Percentiles rank a stretch among this genome's conserved stretches.
These are phyloP conservation scores for Craterocephalus amniculus DNA, from an alignment of 2,797 vertebrate species.

Conservation along the genomic window DNA sequence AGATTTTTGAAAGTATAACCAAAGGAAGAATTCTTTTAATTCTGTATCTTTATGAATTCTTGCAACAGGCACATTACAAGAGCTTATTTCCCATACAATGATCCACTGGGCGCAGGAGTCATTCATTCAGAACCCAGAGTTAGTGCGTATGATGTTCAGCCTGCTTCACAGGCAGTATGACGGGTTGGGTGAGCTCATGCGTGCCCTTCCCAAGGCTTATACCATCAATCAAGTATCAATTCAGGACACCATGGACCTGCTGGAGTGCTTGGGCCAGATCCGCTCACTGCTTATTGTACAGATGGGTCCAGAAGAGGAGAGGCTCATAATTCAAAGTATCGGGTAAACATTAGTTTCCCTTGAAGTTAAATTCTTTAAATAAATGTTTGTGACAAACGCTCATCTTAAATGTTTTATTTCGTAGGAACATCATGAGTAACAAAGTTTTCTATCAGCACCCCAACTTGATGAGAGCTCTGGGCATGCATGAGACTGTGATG, in stretches of 20 bases:
- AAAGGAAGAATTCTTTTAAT: neutral
- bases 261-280: slow-evolving; percentile 95
- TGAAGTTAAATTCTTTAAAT: neutral
- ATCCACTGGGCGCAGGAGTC: slow-evolving; percentile 97
- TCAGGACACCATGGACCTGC: slow-evolving; percentile 91
- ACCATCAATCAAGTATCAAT: slow-evolving; percentile 89
- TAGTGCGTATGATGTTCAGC: slow-evolving; percentile 96
- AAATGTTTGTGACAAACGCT: neutral
- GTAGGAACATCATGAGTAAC: slow-evolving; percentile 96
- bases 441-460: slow-evolving; percentile 97
- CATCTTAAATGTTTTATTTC: slow-evolving; percentile 12
- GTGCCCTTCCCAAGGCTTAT: slow-evolving; percentile 92
- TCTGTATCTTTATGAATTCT: neutral
- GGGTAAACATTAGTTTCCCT: slow-evolving; percentile 79
- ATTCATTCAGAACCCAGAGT: slow-evolving; percentile 94
- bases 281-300: slow-evolving; percentile 96
- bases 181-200: slow-evolving; percentile 90
- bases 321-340: slow-evolving; percentile 98
- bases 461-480: slow-evolving; percentile 94
- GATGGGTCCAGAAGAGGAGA: slow-evolving; percentile 97
- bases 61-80: slow-evolving; percentile 88
- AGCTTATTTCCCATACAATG: slow-evolving; percentile 94
- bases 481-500: slow-evolving; percentile 98
- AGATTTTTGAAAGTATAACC: neutral
- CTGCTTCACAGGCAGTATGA: slow-evolving; percentile 95